Evolutionary conservation across 2,797 vertebrate species (phyloP).

Genomic region (Harpagifer antarcticus): DNA sequence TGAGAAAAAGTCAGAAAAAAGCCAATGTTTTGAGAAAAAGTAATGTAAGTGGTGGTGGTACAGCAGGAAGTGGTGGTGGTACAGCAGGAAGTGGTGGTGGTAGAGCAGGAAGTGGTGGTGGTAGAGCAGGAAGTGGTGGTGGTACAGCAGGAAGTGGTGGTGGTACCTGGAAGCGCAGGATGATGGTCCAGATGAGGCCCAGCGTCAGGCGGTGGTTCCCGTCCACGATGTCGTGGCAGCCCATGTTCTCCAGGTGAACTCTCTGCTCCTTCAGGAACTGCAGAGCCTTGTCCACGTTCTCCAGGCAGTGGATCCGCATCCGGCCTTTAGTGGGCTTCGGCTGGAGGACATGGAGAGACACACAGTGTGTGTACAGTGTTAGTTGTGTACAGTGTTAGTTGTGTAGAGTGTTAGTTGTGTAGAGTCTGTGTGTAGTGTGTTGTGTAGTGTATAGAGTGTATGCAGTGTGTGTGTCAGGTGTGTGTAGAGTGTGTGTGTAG

Average conservation of each 20-base stretch:
- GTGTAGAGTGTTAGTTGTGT: no score
- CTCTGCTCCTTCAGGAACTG: constrained; percentile 97
- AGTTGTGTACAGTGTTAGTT: no score
- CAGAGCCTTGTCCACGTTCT: constrained; percentile 95
- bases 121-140: no score
- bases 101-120: constrained; percentile 81
- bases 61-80: no score
- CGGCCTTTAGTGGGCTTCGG: constrained; percentile 86
- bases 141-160: no score
- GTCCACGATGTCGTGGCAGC: constrained; percentile 96
- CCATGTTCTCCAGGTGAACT: constrained; percentile 98
- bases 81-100: no score
- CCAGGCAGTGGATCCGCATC: constrained; percentile 94
- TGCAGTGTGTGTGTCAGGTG: no score
- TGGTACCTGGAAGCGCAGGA: constrained; percentile 89
- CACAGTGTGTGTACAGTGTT: no score
- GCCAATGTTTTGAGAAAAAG: no score
- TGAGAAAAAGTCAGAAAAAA: no score
- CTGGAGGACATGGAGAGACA: constrained; percentile 24
- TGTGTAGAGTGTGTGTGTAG: constrained; percentile 12
- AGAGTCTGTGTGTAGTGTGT: no score
- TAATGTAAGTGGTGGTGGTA: constrained; percentile 50
- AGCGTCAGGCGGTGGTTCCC: constrained; percentile 95
- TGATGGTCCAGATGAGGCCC: constrained; percentile 98
- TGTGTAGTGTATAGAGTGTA: no score